These are phyloP conservation scores for Stegodyphus mimosarum DNA, from an alignment of 1,140 invertebrate species.

Conservation along the genomic window DNA sequence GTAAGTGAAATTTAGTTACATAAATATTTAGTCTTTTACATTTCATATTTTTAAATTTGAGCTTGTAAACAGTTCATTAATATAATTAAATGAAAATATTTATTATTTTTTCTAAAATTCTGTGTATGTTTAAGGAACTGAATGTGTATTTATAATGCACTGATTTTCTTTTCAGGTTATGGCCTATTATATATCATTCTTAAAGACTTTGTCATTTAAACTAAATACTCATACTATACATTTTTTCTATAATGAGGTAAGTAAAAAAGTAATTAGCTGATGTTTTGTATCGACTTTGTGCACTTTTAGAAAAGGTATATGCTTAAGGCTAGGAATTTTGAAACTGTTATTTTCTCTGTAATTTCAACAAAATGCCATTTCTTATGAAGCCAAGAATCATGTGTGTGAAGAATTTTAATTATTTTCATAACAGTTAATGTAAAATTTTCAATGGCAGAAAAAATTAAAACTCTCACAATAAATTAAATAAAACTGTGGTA, in stretches of 20 bases:
- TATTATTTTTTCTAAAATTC: no score
- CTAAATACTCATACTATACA: constrained; percentile 99
- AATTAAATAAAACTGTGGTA: no score
- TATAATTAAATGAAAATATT: background rate
- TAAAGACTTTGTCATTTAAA: constrained; percentile 98
- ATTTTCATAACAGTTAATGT: no score
- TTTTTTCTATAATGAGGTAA: constrained; percentile 99
- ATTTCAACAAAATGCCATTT: no score
- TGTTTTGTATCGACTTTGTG: no score
- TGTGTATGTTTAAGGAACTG: background rate
- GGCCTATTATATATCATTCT: constrained; percentile 99
- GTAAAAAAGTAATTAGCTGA: constrained; percentile 53
- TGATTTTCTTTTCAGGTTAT: constrained; percentile 77
- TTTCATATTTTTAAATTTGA: background rate
- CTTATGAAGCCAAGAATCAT: no score
- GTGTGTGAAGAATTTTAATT: no score
- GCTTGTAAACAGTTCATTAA: background rate
- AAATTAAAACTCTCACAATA: no score
- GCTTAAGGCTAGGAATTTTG: no score
- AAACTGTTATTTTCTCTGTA: no score
- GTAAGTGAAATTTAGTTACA: constrained; percentile 63
- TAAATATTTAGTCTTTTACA: background rate
- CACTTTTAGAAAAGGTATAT: no score
- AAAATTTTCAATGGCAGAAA: no score
- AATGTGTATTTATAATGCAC: background rate